Conservation (phyloP, 2,113 vertebrate species). For the Neogale vison region DNA sequence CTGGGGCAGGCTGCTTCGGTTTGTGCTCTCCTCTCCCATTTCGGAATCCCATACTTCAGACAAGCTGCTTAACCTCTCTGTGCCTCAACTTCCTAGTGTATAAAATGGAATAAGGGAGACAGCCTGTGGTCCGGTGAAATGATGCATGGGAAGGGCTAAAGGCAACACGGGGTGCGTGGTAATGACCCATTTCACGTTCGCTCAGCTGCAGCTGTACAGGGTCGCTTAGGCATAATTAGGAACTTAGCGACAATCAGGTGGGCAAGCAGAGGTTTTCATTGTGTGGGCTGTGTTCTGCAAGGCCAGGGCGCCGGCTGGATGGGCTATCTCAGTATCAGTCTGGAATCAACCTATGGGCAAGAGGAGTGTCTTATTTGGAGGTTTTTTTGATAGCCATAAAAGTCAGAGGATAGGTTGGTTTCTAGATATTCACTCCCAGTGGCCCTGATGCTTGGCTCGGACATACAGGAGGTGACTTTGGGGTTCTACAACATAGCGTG, state of each 20-base stretch:
- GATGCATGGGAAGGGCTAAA: neutral
- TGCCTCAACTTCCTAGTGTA: accelerated
- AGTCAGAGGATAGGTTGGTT: neutral
- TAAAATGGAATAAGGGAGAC: neutral
- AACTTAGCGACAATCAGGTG: accelerated
- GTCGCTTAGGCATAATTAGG: neutral
- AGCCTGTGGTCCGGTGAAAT: accelerated
- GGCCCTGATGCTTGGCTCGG: neutral
- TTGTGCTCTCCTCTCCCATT: accelerated
- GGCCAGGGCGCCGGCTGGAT: neutral
- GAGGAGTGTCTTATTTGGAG: neutral
- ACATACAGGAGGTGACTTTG: neutral
- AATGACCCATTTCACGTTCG: accelerated
- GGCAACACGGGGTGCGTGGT: accelerated
- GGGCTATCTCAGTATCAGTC: neutral
- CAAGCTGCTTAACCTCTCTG: neutral
- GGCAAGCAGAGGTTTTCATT: neutral
- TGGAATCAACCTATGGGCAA: neutral
- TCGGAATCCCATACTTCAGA: neutral
- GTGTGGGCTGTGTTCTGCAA: neutral
- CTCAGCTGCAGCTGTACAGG: neutral
- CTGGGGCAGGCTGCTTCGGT: neutral
- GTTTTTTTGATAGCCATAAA: neutral
- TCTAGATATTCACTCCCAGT: neutral
- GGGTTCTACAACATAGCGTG: too few relatives aligned